Percentiles rank a stretch among this genome's conserved stretches.
These are phyloP conservation scores for Drosophila willistoni DNA, from an alignment of 1,140 invertebrate species.

Conservation along the genomic window DNA sequence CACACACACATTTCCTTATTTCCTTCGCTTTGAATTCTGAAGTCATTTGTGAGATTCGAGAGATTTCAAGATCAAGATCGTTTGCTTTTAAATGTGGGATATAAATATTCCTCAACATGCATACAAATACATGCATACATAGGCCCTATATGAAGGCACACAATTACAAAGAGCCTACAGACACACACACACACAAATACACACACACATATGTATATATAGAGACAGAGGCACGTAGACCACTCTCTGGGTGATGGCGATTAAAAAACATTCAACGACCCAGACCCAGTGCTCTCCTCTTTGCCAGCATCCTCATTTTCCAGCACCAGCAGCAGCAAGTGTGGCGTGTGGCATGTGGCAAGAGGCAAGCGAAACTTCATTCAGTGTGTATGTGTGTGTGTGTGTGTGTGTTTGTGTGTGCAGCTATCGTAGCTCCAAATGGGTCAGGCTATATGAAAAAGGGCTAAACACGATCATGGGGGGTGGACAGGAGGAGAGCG, in stretches of 20 bases:
- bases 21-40: conserved; percentile 10
- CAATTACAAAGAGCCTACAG: conserved; percentile 16
- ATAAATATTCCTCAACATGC: conserved; percentile 18
- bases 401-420: neutral
- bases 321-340: conserved; percentile 6
- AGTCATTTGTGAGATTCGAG: conserved; percentile 4
- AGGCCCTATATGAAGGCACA: neutral
- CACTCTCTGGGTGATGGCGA: conserved; percentile 26
- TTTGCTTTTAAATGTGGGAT: conserved; percentile 17
- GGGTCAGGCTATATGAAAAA: conserved; percentile 76
- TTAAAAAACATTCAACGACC: conserved; percentile 57
- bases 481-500: neutral
- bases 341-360: conserved; percentile 37
- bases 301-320: conserved; percentile 26
- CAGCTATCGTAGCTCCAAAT: conserved; percentile 66
- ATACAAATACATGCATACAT: neutral
- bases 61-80: conserved; percentile 23
- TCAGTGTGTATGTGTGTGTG: conserved; percentile 15
- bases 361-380: conserved; percentile 6
- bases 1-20: conserved; percentile 23
- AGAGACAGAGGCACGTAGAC: conserved; percentile 6
- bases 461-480: conserved; percentile 70
- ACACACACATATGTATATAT: conserved; percentile 5
- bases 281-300: conserved; percentile 71
- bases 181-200: conserved; percentile 5